These are phyloP conservation scores for Euphysa ruthae DNA, from an alignment of 30 jellyfish, hydroid and myxozoan species.

Conservation along the genomic window DNA sequence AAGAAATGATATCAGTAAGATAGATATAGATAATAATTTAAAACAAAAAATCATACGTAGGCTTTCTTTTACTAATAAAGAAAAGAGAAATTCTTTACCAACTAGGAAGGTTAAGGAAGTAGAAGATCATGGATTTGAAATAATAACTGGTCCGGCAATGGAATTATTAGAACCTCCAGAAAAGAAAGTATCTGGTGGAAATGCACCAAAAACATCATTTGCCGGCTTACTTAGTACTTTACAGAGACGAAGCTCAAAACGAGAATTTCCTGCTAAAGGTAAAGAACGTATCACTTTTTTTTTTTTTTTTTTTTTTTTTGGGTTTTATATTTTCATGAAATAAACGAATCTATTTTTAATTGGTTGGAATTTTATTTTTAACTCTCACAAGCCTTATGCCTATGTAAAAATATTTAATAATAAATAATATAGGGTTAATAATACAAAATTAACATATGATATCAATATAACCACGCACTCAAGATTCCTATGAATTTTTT, in stretches of 20 bases:
- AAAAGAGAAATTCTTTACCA: slow-evolving; percentile 4
- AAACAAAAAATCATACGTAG: slow-evolving; percentile 15
- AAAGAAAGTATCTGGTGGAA: not conserved
- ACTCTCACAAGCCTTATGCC: no score
- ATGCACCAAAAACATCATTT: slow-evolving; percentile 10
- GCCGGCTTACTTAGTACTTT: slow-evolving; percentile 32
- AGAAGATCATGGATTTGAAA: slow-evolving; percentile 17
- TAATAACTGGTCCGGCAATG: slow-evolving; percentile 14
- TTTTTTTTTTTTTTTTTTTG: no score
- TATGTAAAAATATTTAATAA: no score
- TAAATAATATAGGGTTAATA: no score
- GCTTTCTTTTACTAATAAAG: slow-evolving; percentile 22
- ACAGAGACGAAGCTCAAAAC: slow-evolving; percentile 19
- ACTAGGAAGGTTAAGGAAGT: slow-evolving; percentile 12
- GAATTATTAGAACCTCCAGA: not conserved
- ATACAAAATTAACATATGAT: no score
- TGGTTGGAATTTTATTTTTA: no score
- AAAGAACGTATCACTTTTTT: no score
- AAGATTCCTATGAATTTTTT: no score
- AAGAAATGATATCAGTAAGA: slow-evolving; percentile 4
- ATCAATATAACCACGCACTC: no score
- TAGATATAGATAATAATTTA: not conserved
- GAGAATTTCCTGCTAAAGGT: slow-evolving; percentile 30
- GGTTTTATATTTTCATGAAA: no score
- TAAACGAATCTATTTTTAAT: no score